Base-by-base conservation (phyloP, 1,140 invertebrate genomes). In the Lepidotrigona ventralis region DNA sequence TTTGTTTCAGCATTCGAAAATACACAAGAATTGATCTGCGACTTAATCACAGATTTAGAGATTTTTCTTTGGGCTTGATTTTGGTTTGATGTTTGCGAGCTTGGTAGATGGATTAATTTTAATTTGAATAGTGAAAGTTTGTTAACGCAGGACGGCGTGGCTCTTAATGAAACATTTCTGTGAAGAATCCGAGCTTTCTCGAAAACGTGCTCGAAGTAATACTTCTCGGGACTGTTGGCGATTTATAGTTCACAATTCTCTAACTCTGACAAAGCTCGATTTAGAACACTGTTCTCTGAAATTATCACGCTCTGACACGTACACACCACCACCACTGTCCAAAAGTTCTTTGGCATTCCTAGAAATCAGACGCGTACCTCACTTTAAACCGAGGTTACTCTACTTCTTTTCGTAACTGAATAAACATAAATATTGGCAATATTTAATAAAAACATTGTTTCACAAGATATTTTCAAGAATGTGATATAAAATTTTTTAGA, bases 201-300 rank as follows among this genome's bases (percentile, higher is more conserved):
- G 58, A 12, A 14, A 60, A 60, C 58, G 12, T n/a, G 58, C 58
- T 60, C 2, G 23, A n/a, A 15, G 68, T 14, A n/a, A 70, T 21
- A 64, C 26, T 64, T 4, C 29, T 64, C 26, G 63, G 29, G 26
- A 29, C 46, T 46, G 12, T 39, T 70, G 21, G 2, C 39, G 29
- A 70, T 70, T 70, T 70, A 70, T 70, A 46, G 19, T 39, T 70
- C 39, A 6, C 66, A 70, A 70, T 21, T 70, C 12, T 70, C 39
- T n/a, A 23, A 17, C 68, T 39, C 68, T 70, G 21, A 69, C 66
- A 69, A 69, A 39, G 66, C 66, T 69, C 66, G 5, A 69, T 69
- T 69, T 69, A 69, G 33, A 23, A 14, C 39, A n/a, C 68, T 68
- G 14, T 66, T 33, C 64, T 33, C 64, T 69, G 39, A 70, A 70